Conservation (phyloP, 1,140 invertebrate species). For the Spodoptera litura region DNA sequence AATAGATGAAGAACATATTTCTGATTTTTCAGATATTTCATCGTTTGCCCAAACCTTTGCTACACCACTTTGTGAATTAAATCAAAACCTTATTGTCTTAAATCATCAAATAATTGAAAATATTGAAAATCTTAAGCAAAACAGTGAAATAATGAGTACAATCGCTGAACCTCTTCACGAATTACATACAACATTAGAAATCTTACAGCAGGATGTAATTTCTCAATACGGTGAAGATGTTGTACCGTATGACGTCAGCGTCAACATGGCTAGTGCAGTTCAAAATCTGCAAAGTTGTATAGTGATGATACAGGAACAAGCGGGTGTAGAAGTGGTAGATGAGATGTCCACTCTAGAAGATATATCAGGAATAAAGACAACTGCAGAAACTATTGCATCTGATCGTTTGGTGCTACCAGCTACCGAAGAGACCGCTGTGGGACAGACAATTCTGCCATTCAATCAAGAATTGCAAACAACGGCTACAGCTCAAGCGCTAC, state of each 20-base stretch:
- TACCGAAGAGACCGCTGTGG: constrained; percentile 55
- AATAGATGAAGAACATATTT: constrained; percentile 64
- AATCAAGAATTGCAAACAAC: constrained; percentile 52
- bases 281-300: constrained; percentile 86
- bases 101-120: constrained; percentile 76
- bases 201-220: constrained; percentile 82
- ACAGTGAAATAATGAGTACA: constrained; percentile 77
- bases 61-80: constrained; percentile 74
- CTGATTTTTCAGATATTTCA: constrained; percentile 73
- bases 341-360: constrained; percentile 87
- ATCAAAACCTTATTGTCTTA: constrained; percentile 72
- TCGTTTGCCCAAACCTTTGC: constrained; percentile 69
- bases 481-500: constrained; percentile 61
- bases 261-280: constrained; percentile 83
- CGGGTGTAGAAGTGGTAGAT: constrained; percentile 76
- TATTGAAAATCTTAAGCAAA: constrained; percentile 71
- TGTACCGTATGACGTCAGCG: constrained; percentile 59
- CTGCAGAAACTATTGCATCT: constrained; percentile 75
- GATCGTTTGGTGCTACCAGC: constrained; percentile 64
- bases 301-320: constrained; percentile 84
- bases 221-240: constrained; percentile 76
- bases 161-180: constrained; percentile 86
- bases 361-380: constrained; percentile 86
- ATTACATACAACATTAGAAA: constrained; percentile 81
- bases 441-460: constrained; percentile 58